phyloP scores from a whole-genome alignment of 2,797 vertebrate species.

The Apodemus agrarius region DNA sequence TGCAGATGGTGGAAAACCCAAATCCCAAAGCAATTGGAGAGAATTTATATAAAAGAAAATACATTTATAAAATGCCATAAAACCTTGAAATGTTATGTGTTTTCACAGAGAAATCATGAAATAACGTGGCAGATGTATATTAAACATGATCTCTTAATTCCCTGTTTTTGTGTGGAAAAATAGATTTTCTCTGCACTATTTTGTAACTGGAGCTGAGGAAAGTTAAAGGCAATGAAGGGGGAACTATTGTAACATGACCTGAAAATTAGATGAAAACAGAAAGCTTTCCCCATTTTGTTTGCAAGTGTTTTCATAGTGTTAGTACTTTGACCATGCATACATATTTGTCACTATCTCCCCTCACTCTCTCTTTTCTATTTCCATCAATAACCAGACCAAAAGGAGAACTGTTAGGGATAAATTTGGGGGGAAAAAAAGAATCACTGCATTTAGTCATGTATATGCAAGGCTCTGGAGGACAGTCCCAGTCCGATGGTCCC shows the following conservation, averaged over 20 bases:
- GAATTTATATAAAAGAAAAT: neutral
- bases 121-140: neutral
- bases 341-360: neutral
- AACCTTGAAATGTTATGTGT: conserved; percentile 7
- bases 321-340: neutral
- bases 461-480: neutral
- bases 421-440: neutral
- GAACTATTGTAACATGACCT: neutral
- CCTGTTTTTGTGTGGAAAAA: neutral
- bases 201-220: conserved; percentile 33
- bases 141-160: neutral
- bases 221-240: neutral
- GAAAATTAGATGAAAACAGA: neutral
- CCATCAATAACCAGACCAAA: neutral
- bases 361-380: neutral
- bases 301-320: neutral
- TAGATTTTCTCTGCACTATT: neutral
- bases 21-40: neutral
- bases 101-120: conserved; percentile 47
- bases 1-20: neutral
- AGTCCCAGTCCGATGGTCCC: neutral
- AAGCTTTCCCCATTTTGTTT: neutral
- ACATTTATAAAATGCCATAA: neutral
- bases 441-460: neutral
- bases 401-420: neutral